A percentile compares a stretch with the other conserved stretches of the same genome.
Conservation (phyloP, 2,888 invertebrate genomes). For the Trichopria drosophilae region DNA sequence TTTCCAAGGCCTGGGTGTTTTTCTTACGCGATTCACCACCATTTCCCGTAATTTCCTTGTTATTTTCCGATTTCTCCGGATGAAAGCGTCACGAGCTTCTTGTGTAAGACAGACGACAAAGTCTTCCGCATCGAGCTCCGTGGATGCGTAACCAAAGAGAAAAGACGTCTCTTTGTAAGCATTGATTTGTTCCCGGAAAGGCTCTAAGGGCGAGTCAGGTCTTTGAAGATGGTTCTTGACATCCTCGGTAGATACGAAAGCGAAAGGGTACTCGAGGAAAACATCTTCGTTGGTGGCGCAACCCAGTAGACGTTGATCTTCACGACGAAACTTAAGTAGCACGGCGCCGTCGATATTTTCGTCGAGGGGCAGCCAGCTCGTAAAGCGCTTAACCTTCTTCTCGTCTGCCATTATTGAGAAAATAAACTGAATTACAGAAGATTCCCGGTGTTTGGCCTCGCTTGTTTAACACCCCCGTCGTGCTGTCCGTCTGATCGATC, state of each 20-base stretch:
- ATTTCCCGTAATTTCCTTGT: slow-evolving; percentile 33
- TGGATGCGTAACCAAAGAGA: slow-evolving; percentile 69
- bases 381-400: slow-evolving; percentile 36
- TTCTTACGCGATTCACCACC: slow-evolving; percentile 60
- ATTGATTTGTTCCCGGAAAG: slow-evolving; percentile 35
- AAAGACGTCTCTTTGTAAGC: slow-evolving; percentile 44
- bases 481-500: too few relatives aligned
- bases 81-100: slow-evolving; percentile 60
- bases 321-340: slow-evolving; percentile 38
- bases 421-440: too few relatives aligned
- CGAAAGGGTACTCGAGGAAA: slow-evolving; percentile 54
- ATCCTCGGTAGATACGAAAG: slow-evolving; percentile 41
- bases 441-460: too few relatives aligned
- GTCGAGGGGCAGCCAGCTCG: slow-evolving; percentile 43
- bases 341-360: slow-evolving; percentile 47
- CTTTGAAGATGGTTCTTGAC: slow-evolving; percentile 32
- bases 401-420: slow-evolving; percentile 31
- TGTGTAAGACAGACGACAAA: slow-evolving; percentile 69
- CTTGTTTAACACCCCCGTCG: too few relatives aligned
- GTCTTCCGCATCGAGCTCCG: slow-evolving; percentile 66
- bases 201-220: slow-evolving; percentile 38
- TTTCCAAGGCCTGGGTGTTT: slow-evolving; percentile 64
- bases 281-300: slow-evolving; percentile 48
- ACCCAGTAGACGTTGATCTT: slow-evolving; percentile 42
- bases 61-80: slow-evolving; percentile 40